These are phyloP conservation scores for Leucania comma DNA, from an alignment of 2,888 invertebrate genomes.

Conservation along the genomic window DNA sequence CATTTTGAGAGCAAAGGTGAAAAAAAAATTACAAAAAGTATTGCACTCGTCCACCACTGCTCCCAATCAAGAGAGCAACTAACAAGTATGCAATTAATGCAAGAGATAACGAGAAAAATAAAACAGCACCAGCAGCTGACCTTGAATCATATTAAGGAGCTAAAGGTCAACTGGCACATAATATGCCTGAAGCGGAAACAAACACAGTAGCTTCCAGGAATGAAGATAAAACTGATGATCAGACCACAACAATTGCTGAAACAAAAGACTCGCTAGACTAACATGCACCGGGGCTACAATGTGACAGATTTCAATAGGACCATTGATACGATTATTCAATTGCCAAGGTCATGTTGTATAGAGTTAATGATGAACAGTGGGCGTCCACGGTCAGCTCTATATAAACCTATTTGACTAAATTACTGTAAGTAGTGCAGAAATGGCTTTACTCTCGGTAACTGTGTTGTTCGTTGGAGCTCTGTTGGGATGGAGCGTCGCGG, in stretches of 20 bases:
- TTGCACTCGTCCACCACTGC: no score
- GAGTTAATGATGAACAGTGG: conserved; percentile 82
- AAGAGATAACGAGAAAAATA: conserved; percentile 12
- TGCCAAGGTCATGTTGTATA: conserved; percentile 83
- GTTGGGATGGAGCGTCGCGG: conserved; percentile 69
- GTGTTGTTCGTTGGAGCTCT: conserved; percentile 71
- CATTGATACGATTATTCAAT: conserved; percentile 76
- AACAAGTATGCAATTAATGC: conserved; percentile 4
- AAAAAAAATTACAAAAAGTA: no score
- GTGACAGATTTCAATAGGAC: conserved; percentile 51
- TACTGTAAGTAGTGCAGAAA: conserved; percentile 78
- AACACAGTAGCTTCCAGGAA: conserved; percentile 31
- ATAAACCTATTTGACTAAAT: conserved; percentile 82
- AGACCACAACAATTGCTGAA: conserved; percentile 38
- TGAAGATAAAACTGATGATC: conserved; percentile 16
- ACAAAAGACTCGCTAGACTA: conserved; percentile 48
- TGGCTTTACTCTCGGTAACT: conserved; percentile 75
- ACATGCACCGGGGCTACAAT: conserved; percentile 47
- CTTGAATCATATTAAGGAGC: conserved; percentile 30
- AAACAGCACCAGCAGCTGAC: conserved; percentile 15
- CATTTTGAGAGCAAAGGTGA: no score
- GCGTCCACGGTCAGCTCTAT: conserved; percentile 83
- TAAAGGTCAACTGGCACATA: background rate
- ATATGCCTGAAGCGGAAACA: conserved; percentile 11
- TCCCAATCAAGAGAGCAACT: conserved; percentile 1